Conservation (phyloP, 2,797 vertebrate genomes). For the Melanotaenia parkinsoni region DNA sequence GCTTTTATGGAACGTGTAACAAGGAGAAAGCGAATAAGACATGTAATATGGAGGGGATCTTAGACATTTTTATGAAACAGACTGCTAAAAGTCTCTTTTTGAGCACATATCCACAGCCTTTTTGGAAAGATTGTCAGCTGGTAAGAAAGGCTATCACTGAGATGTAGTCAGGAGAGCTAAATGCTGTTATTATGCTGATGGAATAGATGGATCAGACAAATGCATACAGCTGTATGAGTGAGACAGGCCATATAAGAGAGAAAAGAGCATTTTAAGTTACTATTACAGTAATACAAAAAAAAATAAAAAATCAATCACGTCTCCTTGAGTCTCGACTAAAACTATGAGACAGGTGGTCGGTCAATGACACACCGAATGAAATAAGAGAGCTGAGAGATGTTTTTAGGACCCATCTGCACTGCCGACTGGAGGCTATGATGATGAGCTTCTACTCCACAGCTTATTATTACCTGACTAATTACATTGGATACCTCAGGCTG, state of each 20-base stretch:
- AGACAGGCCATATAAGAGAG: conserved; percentile 7
- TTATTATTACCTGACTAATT: conserved; percentile 77
- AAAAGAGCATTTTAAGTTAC: conserved; percentile 28
- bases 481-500: conserved; percentile 61
- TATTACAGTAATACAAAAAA: conserved; percentile 27
- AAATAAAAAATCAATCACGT: conserved; percentile 25
- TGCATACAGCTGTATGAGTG: conserved; percentile 21
- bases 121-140: conserved; percentile 22
- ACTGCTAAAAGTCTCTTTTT: conserved; percentile 28
- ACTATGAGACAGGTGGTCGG: conserved; percentile 19
- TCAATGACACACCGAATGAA: conserved; percentile 23
- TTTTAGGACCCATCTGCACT: conserved; percentile 59
- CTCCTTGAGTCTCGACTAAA: conserved; percentile 19
- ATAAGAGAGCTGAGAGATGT: conserved; percentile 41
- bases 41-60: too few relatives aligned
- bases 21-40: too few relatives aligned
- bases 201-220: conserved; percentile 41
- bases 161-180: conserved; percentile 33
- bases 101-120: conserved; percentile 18
- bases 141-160: conserved; percentile 28
- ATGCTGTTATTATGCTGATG: conserved; percentile 50
- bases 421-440: conserved; percentile 52
- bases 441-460: conserved; percentile 61
- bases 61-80: conserved; percentile 24
- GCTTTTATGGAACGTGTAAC: neutral